Conservation (phyloP, 2,797 vertebrate species). For the Urocyon cinereoargenteus region DNA sequence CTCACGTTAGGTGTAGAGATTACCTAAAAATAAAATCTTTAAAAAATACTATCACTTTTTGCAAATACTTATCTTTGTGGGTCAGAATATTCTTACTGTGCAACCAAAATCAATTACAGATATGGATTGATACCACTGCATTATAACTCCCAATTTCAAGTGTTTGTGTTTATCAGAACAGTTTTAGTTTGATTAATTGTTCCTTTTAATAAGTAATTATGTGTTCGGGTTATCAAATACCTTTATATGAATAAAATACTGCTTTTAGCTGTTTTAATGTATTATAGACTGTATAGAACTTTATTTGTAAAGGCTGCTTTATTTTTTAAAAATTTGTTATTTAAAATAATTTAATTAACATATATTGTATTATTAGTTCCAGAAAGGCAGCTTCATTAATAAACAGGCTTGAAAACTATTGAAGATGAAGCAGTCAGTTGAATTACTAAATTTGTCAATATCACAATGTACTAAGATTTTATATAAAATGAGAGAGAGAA, state of each 20-base stretch:
- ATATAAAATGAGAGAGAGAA: not conserved
- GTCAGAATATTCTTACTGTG: constrained; percentile 20
- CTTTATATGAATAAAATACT: not conserved
- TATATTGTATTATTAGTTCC: not conserved
- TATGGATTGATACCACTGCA: not conserved
- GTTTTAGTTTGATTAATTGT: not conserved
- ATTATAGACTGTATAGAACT: not conserved
- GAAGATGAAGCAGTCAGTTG: not conserved
- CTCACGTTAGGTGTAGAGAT: not conserved
- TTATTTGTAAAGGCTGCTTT: not conserved
- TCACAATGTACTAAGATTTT: not conserved
- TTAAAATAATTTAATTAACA: not conserved
- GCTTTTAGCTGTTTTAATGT: constrained; percentile 2
- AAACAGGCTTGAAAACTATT: constrained; percentile 15
- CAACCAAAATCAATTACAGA: constrained; percentile 56
- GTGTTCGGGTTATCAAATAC: not conserved
- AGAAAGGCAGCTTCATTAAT: not conserved
- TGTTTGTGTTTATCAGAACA: constrained; percentile 19
- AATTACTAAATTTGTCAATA: constrained; percentile 37
- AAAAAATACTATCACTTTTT: not conserved
- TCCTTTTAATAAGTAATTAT: not conserved
- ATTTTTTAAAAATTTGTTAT: not conserved
- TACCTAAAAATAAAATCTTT: not conserved
- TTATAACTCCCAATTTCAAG: constrained; percentile 10
- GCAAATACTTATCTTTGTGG: not conserved